Base-by-base conservation (phyloP, 2,888 invertebrate genomes). In the Mimachlamys varia region DNA sequence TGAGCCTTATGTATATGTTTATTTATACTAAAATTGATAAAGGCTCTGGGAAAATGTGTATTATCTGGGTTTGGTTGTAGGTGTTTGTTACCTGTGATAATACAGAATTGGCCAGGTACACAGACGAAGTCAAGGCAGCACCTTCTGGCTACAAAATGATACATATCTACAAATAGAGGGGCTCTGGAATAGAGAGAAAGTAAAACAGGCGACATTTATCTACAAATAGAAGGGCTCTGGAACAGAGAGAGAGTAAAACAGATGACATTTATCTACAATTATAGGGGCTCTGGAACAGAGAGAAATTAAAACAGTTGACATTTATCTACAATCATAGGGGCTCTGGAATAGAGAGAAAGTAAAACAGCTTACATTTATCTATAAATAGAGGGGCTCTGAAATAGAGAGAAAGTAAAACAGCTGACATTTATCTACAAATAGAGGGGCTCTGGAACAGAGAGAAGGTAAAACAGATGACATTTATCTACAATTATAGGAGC, bases 21-120 rank as follows among this genome's bases (percentile, higher is more conserved):
- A 76, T 76, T 76, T 76, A 76, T 76, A 76, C 76, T 13, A 76
- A 76, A 76, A 76, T 76, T 76, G 76, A 76, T 76, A 76, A 76
- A 76, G 76, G 76, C 76, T 33, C 12, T 13, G 27, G 33, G 76
- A 33, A 33, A 76, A 33, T 76, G 76, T 76, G 76, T 76, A 76
- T 76, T 27, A 76, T 76, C 76, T 76, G 22, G 22, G 62, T 62
- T 76, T 76, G 76, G 76, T 76, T 27, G 33, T 76, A 76, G 76
- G 76, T 62, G 62, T 62, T 62, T 62, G 62, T 76, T 76, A 76
- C 76, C 76, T 76, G 76, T 33, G 76, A 76, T 76, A 76, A 33
- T 33, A 76, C 4, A 76, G 27, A 76, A 76, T 76, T 76, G 76
- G 76, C 33, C 27, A 76, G 76, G 76, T 76, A 76, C 19, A 22